Conservation (phyloP, 2,888 invertebrate species). For the Mechanitis mazaeus region DNA sequence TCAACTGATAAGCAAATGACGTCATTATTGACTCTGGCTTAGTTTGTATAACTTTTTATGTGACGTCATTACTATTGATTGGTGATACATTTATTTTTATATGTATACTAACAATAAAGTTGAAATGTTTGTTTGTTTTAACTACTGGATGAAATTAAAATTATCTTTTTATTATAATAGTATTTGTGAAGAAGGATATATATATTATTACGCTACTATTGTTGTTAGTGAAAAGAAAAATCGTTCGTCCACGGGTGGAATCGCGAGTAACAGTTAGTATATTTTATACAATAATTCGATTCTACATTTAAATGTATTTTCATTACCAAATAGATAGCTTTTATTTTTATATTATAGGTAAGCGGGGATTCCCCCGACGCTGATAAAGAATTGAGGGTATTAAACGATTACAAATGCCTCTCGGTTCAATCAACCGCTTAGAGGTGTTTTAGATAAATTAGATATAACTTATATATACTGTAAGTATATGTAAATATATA, state of each 20-base stretch:
- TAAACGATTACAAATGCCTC: constrained; percentile 77
- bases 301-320: constrained; percentile 1
- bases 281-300: background rate
- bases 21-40: constrained; percentile 67
- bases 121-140: too few relatives aligned
- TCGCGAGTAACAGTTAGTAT: too few relatives aligned
- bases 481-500: too few relatives aligned
- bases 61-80: constrained; percentile 11
- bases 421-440: constrained; percentile 74
- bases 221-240: too few relatives aligned
- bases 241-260: too few relatives aligned
- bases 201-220: background rate
- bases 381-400: constrained; percentile 78
- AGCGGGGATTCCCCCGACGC: constrained; percentile 51
- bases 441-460: constrained; percentile 65
- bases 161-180: too few relatives aligned
- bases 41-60: constrained; percentile 62
- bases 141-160: too few relatives aligned
- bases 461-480: constrained; percentile 32
- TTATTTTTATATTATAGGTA: constrained; percentile 64
- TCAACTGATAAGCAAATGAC: constrained; percentile 76
- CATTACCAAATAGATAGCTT: constrained; percentile 43
- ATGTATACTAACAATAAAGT: background rate
- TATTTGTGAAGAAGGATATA: background rate
- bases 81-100: constrained; percentile 10